Evolutionary conservation across 2,113 vertebrate genomes (phyloP), one percentile per base, ranked within the genome.

Genomic region (Callipepla californica): DNA sequence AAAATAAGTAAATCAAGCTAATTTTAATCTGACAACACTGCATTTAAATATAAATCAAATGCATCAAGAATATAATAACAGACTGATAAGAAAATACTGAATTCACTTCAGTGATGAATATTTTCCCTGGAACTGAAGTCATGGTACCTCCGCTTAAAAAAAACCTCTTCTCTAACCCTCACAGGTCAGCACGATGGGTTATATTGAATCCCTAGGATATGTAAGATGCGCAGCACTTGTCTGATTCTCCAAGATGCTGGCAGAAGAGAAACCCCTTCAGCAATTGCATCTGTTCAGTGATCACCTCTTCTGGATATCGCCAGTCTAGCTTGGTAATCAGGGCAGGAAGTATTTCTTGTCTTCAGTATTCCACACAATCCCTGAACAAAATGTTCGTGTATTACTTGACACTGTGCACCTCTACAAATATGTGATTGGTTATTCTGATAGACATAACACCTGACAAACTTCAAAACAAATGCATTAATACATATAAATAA

Each of bases 201-300:
- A 19, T 1, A n/a, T 36, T 1, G 3, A 34, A 74, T n/a, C 19
- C 50, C 9, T 12, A 26, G 26, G 59, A 68, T 38, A 51, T 44
- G 5, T 19, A 55, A 28, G 26, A 10, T 48, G 16, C 20, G n/a
- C 51, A 10, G 22, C 19, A 26, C 19, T 38, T 30, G 11, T 38
- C 45, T 32, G 12, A 57, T 22, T 68, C 45, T 65, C 34, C 0
- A 3, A 23, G 45, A 22, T 19, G 45, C 2, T 28, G n/a, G 15
- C 0, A 0, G 26, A 8, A 50, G 7, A 61, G 19, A 34, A 30
- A 23, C 30, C 23, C 23, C 32, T n/a, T 11, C 47, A 58, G 15
- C 38, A 44, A 47, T 10, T 77, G 5, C 30, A 68, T 2, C 16
- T 45, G 11, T 44, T 58, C 26, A 44, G 45, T 6, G 22, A 47